Conservation (phyloP, 2,888 invertebrate genomes). For the Trichopria drosophilae region DNA sequence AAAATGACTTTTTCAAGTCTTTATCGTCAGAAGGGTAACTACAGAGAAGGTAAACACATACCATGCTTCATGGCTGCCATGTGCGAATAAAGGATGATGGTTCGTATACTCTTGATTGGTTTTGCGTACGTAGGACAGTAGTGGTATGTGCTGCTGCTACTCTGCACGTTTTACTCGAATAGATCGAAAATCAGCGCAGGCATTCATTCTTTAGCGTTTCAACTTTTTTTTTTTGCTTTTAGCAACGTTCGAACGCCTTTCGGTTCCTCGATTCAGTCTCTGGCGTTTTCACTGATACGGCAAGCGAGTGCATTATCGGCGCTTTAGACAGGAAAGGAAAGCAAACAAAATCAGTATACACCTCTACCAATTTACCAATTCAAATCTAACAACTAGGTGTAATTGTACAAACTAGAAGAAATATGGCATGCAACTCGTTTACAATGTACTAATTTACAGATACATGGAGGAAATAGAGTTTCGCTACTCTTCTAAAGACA, state of each 20-base stretch:
- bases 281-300: slow-evolving; percentile 51
- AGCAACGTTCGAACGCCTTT: slow-evolving; percentile 50
- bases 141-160: slow-evolving; percentile 50
- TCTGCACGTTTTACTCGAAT: slow-evolving; percentile 51
- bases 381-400: too few species aligned
- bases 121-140: slow-evolving; percentile 46
- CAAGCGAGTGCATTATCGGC: slow-evolving; percentile 54
- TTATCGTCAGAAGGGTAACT: slow-evolving; percentile 40
- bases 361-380: too few species aligned
- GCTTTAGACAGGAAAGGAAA: slow-evolving; percentile 46
- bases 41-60: slow-evolving; percentile 54
- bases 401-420: too few species aligned
- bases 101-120: slow-evolving; percentile 29
- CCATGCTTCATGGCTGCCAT: slow-evolving; percentile 63
- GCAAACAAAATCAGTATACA: too few species aligned
- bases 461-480: too few species aligned
- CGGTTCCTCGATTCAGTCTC: slow-evolving; percentile 53
- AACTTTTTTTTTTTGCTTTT: slow-evolving; percentile 35
- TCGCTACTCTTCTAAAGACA: too few species aligned
- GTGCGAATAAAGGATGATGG: slow-evolving; percentile 55
- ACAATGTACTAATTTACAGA: too few species aligned
- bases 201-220: slow-evolving; percentile 56
- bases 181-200: slow-evolving; percentile 54
- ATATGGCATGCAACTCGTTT: too few species aligned
- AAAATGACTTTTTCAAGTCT: too few species aligned